phyloP scores from a whole-genome alignment of 2,888 invertebrate genomes.

The Steromphala cineraria region DNA sequence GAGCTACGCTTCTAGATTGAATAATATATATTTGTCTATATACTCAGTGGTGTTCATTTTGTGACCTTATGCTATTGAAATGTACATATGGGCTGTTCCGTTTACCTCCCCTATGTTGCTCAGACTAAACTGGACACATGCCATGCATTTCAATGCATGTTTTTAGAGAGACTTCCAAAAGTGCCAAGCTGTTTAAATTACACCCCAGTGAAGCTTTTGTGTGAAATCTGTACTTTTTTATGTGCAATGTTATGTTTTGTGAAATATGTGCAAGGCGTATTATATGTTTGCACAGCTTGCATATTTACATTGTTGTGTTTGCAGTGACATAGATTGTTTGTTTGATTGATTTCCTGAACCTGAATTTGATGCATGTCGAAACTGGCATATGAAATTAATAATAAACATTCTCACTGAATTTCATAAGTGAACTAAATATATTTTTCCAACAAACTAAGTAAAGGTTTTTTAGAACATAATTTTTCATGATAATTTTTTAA shows the following conservation, averaged over 20 bases:
- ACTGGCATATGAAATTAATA: too few relatives aligned
- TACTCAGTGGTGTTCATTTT: too few relatives aligned
- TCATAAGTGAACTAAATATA: too few relatives aligned
- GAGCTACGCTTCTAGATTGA: too few relatives aligned
- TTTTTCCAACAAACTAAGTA: too few relatives aligned
- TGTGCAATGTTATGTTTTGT: background rate
- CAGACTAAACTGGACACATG: background rate
- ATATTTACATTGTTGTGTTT: background rate
- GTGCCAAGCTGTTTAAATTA: background rate
- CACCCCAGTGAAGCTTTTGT: background rate
- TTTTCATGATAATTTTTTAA: too few relatives aligned
- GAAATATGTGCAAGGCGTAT: too few relatives aligned
- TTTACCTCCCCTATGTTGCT: background rate
- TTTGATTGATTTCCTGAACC: background rate
- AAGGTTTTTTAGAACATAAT: too few relatives aligned
- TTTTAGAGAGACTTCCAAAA: background rate
- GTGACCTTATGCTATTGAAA: background rate
- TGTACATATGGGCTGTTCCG: background rate
- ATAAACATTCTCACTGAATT: too few relatives aligned
- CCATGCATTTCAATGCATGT: constrained; percentile 1
- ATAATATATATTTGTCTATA: too few relatives aligned
- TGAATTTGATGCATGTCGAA: background rate
- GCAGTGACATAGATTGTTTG: background rate
- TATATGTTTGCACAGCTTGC: too few relatives aligned
- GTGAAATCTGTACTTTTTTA: background rate